Evolutionary conservation across 2,113 vertebrate species (phyloP), one percentile per base, ranked within the genome.

Genomic region (Theropithecus gelada): DNA sequence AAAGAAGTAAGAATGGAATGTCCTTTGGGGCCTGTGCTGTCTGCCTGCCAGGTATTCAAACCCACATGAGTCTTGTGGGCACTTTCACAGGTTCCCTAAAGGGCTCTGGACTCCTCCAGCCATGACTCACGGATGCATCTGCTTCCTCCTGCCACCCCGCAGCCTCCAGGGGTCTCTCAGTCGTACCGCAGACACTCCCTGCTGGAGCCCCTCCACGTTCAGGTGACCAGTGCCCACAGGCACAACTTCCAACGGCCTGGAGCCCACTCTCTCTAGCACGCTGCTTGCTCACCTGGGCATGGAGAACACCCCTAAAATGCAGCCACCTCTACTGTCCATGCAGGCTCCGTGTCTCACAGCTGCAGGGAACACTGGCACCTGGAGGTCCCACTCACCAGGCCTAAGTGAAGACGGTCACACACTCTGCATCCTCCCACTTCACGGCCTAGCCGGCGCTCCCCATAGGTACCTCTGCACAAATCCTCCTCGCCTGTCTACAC

Each of bases 201-300:
- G 16, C 3, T 6, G 14, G 73, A 82, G 48, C 9, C 43, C 5
- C 20, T 10, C 1, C 3, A 14, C 1, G 6, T 8, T 25, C 23
- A 72, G 70, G 23, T 50, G 35, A 17, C 83, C 27, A 48, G 20
- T 38, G 30, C 9, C 40, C 70, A 30, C 16, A 35, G n/a, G 23
- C 18, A 48, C 85, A 73, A 61, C 3, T 40, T 59, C 45, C 17
- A 70, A 30, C 20, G 45, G 12, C 32, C 64, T 48, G 35, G 35
- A 73, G 30, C 14, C 45, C 13, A 3, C n/a, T 55, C 43, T 91
- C 30, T 88, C 40, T 11, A 43, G 32, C 4, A 13, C 66, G 12
- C 14, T 14, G 61, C 61, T 8, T 23, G 20, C 52, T 68, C 40
- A 43, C 4, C 38, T 30, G 5, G 48, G 68, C 25, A 61, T 25